These are phyloP conservation scores for Pristionchus fissidentatus DNA, from an alignment of 2,888 invertebrate species.

Conservation along the genomic window DNA sequence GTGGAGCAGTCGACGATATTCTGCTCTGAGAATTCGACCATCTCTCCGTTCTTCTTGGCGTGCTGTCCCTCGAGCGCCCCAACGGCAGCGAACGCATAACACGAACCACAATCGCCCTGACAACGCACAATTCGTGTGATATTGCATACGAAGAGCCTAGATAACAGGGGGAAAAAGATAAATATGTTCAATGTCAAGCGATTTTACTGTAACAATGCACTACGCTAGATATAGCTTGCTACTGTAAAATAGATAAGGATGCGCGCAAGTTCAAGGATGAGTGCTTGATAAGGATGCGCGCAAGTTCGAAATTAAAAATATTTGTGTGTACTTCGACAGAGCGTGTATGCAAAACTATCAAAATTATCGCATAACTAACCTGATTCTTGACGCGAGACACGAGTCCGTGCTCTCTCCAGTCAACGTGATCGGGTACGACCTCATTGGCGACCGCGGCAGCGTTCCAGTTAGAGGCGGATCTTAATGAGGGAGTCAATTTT, in stretches of 20 bases:
- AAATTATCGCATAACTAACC: neutral
- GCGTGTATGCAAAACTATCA: too few relatives aligned
- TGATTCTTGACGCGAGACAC: neutral
- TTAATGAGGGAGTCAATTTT: too few relatives aligned
- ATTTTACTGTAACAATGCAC: too few relatives aligned
- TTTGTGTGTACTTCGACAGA: too few relatives aligned
- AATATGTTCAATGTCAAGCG: too few relatives aligned
- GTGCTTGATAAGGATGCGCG: too few relatives aligned
- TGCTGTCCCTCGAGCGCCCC: constrained; percentile 42
- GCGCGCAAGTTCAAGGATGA: too few relatives aligned
- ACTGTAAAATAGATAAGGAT: too few relatives aligned
- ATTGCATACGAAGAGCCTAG: neutral
- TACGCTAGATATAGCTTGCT: too few relatives aligned
- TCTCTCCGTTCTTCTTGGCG: neutral
- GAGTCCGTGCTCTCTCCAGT: neutral
- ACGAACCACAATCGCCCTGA: constrained; percentile 31
- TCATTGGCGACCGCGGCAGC: too few relatives aligned
- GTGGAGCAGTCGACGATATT: constrained; percentile 77
- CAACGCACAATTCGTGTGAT: neutral
- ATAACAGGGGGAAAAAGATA: too few relatives aligned
- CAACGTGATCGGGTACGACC: neutral
- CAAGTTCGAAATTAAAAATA: too few relatives aligned
- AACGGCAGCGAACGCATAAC: constrained; percentile 43
- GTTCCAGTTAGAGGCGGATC: neutral
- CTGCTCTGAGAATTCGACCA: constrained; percentile 75